Base-by-base conservation (phyloP, 2,113 vertebrate genomes). In the Dasyornis broadbenti region DNA sequence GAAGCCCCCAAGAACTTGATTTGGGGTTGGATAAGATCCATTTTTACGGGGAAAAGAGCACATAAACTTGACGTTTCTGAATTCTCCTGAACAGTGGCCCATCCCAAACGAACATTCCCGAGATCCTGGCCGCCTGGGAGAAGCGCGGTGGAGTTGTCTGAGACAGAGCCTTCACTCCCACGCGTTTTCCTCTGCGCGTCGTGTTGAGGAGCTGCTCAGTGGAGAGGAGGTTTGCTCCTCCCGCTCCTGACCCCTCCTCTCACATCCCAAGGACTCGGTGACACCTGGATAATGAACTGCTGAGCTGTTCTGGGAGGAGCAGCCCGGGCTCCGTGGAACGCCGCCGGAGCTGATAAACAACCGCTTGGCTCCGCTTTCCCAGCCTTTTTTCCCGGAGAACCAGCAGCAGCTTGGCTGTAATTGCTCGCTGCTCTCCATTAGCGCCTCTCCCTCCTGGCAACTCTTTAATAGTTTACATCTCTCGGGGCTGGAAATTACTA, bases 391-490 rank as follows among this genome's bases (percentile, higher is more conserved):
- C 65, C 49, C 12, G 0, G 56, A n/a, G 64, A 86, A 73, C 56
- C 84, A 64, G 88, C 93, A 80, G 88, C 96, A 96, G 96, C 89
- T 77, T 75, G 96, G 82, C 84, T 92, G 4, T 86, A 82, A 97
- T 91, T 92, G 90, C 95, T 97, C 92, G 30, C 92, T 86, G 92
- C 92, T 96, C 93, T 95, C 96, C 91, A 82, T 96, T 82, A 97
- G 93, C 4, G 47, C 33, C 94, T 96, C 95, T 95, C 95, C 96
- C 96, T 95, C 93, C 95, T 75, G 96, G 97, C 96, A 96, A 28
- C 72, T 95, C 72, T 89, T 91, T 94, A 95, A 97, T 92, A 94
- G 94, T 96, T 97, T 95, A 54, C 94, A 77, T 95, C 97, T 97
- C 97, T 91, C 17, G 70, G 82, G 97, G 92, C 87, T 94, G 94